Percentiles rank a stretch among this genome's conserved stretches.
Conservation (phyloP, 2,797 vertebrate species). For the Falco novaeseelandiae region DNA sequence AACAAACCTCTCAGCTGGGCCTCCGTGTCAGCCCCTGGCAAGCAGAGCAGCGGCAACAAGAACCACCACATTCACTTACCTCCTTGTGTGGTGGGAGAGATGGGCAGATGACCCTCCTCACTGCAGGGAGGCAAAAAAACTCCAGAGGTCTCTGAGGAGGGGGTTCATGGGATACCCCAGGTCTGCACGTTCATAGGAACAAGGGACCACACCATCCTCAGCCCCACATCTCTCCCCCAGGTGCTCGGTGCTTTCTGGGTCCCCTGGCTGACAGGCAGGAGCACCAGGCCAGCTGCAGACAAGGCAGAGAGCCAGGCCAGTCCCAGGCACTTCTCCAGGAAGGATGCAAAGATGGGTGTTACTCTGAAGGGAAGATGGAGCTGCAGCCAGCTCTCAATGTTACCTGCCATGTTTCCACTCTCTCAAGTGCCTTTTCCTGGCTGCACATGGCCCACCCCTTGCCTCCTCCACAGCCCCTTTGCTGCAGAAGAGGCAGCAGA, state of each 20-base stretch:
- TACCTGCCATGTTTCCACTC: not conserved
- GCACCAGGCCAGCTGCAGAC: not conserved
- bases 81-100: not conserved
- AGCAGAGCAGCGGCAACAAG: not conserved
- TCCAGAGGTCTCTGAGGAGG: not conserved
- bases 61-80: not conserved
- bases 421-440: not conserved
- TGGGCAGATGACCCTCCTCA: not conserved
- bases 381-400: rapidly evolving
- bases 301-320: not conserved
- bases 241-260: not conserved
- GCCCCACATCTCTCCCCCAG: not conserved
- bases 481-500: not conserved
- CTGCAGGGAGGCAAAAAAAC: not conserved
- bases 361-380: not conserved
- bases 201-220: rapidly evolving
- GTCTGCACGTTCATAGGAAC: not conserved
- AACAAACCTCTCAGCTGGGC: not conserved
- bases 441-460: not conserved
- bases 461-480: not conserved
- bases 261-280: not conserved
- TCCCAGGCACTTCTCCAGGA: conserved; percentile 1
- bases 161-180: not conserved
- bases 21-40: not conserved
- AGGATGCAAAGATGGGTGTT: not conserved